phyloP scores from a whole-genome alignment of 2,888 invertebrate genomes.

The Dichetophora obliterata region DNA sequence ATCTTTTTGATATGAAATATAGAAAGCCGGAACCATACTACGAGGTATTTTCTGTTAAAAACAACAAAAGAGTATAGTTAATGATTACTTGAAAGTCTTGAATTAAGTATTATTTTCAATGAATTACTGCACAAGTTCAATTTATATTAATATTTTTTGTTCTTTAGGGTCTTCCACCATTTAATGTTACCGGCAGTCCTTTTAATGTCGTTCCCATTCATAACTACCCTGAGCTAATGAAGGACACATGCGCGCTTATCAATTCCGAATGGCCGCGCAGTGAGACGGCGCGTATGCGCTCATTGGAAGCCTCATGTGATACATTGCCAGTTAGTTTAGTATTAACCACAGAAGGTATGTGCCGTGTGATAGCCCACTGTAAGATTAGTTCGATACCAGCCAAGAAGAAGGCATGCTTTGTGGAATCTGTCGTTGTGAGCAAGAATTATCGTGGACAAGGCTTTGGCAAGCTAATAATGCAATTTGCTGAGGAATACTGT shows the following conservation, averaged over 20 bases:
- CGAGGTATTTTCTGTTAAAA: slow-evolving; percentile 61
- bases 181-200: slow-evolving; percentile 68
- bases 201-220: slow-evolving; percentile 79
- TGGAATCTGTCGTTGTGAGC: slow-evolving; percentile 86
- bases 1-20: slow-evolving; percentile 63
- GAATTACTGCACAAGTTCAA: background rate
- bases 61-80: background rate
- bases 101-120: background rate
- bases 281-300: slow-evolving; percentile 82
- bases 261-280: slow-evolving; percentile 92
- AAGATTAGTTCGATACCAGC: slow-evolving; percentile 82
- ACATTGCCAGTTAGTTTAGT: slow-evolving; percentile 80
- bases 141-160: slow-evolving; percentile 23
- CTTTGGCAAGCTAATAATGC: slow-evolving; percentile 82
- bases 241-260: slow-evolving; percentile 81
- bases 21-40: slow-evolving; percentile 67
- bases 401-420: slow-evolving; percentile 79
- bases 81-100: background rate
- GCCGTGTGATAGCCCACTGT: slow-evolving; percentile 81
- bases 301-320: slow-evolving; percentile 80
- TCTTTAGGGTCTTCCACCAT: slow-evolving; percentile 68
- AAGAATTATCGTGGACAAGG: slow-evolving; percentile 80
- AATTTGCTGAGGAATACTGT: slow-evolving; percentile 81
- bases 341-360: slow-evolving; percentile 73
- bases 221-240: slow-evolving; percentile 78